phyloP scores from a whole-genome alignment of 2,797 vertebrate genomes.

The Pseudomugil gertrudae region DNA sequence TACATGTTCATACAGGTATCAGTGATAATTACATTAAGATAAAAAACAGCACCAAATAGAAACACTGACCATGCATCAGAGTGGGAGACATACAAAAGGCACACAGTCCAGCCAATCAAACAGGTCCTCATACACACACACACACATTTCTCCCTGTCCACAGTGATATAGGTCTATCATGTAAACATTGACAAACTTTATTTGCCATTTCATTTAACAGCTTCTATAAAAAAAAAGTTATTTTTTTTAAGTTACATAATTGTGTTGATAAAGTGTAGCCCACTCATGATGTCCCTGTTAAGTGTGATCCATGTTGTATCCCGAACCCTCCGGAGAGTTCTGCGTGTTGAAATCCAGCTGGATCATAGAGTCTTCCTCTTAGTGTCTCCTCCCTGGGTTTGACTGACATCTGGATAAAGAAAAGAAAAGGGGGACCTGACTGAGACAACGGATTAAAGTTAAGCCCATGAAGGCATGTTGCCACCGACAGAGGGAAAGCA shows the following conservation, averaged over 20 bases:
- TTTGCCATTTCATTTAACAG: conserved; percentile 65
- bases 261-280: conserved; percentile 29
- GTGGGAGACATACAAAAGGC: conserved; percentile 70
- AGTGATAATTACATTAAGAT: conserved; percentile 75
- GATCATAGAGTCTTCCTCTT: conserved; percentile 95
- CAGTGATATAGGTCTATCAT: conserved; percentile 84
- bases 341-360: conserved; percentile 41
- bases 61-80: conserved; percentile 80
- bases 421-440: conserved; percentile 21
- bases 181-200: conserved; percentile 80
- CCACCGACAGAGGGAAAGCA: conserved; percentile 51
- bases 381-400: conserved; percentile 93
- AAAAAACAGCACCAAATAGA: conserved; percentile 82
- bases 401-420: conserved; percentile 88
- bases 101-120: conserved; percentile 43
- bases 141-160: conserved; percentile 69
- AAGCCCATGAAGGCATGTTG: conserved; percentile 44
- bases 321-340: conserved; percentile 30
- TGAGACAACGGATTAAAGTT: background rate
- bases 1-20: conserved; percentile 77
- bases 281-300: conserved; percentile 15
- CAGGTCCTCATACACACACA: background rate
- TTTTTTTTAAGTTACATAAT: conserved; percentile 41
- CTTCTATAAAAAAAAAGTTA: conserved; percentile 64
- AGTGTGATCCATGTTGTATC: conserved; percentile 17